Conservation (phyloP, 2,888 invertebrate genomes). For the Podabrus alpinus region DNA sequence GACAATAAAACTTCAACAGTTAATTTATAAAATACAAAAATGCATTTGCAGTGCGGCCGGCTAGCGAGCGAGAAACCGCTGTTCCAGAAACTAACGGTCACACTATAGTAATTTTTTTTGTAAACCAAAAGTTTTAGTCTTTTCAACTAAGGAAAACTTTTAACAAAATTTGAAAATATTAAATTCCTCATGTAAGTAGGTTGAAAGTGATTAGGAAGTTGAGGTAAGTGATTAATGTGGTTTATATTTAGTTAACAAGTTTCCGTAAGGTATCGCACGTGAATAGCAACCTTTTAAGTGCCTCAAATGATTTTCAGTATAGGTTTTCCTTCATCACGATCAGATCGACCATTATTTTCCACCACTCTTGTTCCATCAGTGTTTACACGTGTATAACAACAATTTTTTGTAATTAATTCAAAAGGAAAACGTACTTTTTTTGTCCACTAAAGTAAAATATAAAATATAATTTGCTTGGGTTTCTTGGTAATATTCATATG, state of each 20-base stretch:
- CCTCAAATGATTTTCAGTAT: not conserved
- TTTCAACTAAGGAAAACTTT: not conserved
- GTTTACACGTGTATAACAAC: not conserved
- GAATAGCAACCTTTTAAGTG: not conserved
- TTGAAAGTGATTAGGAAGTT: not conserved
- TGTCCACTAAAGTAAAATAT: not conserved
- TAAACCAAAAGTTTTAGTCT: no score
- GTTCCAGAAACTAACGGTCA: no score
- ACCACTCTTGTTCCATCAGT: no score
- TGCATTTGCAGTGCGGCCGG: no score
- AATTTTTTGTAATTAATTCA: not conserved
- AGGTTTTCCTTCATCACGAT: no score
- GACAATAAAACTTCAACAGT: no score
- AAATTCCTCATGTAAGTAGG: not conserved
- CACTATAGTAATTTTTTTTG: no score
- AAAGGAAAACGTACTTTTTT: not conserved
- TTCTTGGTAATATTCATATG: not conserved
- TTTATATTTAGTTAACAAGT: not conserved
- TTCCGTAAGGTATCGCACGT: not conserved
- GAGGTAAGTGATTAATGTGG: not conserved
- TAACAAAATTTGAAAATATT: not conserved
- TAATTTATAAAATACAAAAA: no score
- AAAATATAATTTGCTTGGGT: not conserved
- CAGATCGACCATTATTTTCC: no score
- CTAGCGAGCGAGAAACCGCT: no score